Evolutionary conservation across 2,888 invertebrate species (phyloP), one percentile per base, ranked within the genome.

Genomic region (Calameuta filiformis): DNA sequence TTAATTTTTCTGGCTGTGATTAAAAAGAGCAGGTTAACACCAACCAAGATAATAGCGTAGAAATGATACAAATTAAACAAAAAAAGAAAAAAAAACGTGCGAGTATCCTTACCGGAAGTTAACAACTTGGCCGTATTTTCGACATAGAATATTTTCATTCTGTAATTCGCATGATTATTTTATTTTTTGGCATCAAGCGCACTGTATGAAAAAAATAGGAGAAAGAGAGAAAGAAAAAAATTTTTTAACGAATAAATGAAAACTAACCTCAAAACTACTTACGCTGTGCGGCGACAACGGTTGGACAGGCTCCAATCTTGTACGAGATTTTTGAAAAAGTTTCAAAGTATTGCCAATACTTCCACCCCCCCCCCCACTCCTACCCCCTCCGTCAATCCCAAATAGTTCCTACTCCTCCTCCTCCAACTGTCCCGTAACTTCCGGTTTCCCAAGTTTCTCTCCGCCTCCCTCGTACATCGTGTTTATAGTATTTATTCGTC

Each of bases 401-500:
- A 37, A 68, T 78, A 73, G 76, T 75, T 73, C 73, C 56, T 34
- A 77, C 77, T 37, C 35, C 56, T 34, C 77, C 77, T 37, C 35
- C 73, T 74, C n/a, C 69, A 35, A 40, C 73, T 75, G 73, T 82
- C 78, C 73, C 73, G n/a, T 74, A 56, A 37, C 73, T 77, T 74
- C 69, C 23, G 78, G 35, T 77, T 78, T 80, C 79, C 79, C 35
- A 79, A 78, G 37, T 78, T 75, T 76, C 68, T 76, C 35, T 74
- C 77, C 76, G 77, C 68, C 68, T 79, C 79, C 77, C 79, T 79
- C 34, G 35, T 37, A 73, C 68, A 79, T 73, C 80, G 77, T 78
- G 81, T 89, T 86, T 87, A 90, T 87, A 90, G 87, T 90, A 90
- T 90, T 90, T 90, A 90, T 90, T 89, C 81, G 85, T 83, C 84